These are phyloP conservation scores for Hydrozoanthus gracilis DNA, from an alignment of 92 coral and sea anemone genomes.

Conservation along the genomic window DNA sequence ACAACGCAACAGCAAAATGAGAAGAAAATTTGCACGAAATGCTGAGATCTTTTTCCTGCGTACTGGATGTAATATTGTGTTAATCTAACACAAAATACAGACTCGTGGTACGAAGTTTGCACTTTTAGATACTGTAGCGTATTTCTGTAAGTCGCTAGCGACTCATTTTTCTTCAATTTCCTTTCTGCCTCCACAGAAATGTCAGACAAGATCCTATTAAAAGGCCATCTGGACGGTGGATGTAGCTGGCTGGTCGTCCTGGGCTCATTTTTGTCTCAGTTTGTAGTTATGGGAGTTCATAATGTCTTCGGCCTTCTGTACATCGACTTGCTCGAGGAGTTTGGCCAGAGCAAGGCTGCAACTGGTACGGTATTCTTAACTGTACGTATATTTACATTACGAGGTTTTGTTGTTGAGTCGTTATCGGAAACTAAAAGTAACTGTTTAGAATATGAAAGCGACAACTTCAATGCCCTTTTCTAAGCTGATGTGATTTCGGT, in stretches of 20 bases:
- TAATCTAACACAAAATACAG: neutral
- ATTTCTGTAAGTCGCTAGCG: neutral
- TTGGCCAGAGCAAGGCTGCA: constrained; percentile 75
- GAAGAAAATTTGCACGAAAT: neutral
- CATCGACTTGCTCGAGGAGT: constrained; percentile 75
- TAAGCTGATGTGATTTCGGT: no score
- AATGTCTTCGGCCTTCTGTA: constrained; percentile 79
- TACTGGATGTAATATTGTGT: neutral
- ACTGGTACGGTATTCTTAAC: constrained; percentile 55
- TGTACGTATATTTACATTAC: no score
- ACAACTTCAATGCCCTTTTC: no score
- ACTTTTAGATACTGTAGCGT: neutral
- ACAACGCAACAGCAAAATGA: neutral
- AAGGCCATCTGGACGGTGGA: constrained; percentile 78
- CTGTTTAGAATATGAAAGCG: neutral
- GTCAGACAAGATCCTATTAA: constrained; percentile 19
- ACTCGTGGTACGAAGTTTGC: neutral
- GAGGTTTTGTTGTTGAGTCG: neutral
- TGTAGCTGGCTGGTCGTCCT: constrained; percentile 84
- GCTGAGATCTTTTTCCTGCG: neutral
- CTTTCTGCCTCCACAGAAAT: constrained; percentile 7
- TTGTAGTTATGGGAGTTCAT: constrained; percentile 74
- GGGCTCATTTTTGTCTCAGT: constrained; percentile 76
- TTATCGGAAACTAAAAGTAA: neutral
- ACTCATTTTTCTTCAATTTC: neutral